Conservation (phyloP, 2,888 invertebrate species). For the Phortica magna region DNA sequence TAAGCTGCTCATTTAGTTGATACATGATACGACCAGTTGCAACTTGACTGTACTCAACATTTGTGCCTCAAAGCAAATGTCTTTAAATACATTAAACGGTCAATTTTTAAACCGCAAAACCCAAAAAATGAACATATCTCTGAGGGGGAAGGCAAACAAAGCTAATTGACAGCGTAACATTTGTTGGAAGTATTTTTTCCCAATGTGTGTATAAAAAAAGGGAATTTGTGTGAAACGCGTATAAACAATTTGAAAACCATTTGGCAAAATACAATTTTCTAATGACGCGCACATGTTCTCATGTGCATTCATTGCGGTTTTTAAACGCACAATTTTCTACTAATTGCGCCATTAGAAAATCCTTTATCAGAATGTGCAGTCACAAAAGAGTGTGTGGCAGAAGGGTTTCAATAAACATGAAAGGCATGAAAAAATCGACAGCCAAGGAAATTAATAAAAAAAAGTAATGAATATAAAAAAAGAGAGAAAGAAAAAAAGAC, state of each 20-base stretch:
- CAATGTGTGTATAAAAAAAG: neutral
- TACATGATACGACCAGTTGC: too few species aligned
- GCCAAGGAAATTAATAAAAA: neutral
- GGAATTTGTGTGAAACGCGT: conserved; percentile 58
- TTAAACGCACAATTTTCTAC: conserved; percentile 53
- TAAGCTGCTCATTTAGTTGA: too few species aligned
- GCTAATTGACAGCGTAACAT: conserved; percentile 33
- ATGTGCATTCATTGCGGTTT: conserved; percentile 68
- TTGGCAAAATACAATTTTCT: conserved; percentile 71
- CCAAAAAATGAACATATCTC: conserved; percentile 58
- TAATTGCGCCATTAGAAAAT: conserved; percentile 60
- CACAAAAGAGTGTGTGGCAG: conserved; percentile 33
- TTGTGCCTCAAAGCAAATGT: conserved; percentile 15
- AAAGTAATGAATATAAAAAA: conserved; percentile 11
- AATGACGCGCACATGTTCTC: conserved; percentile 66
- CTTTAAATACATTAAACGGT: conserved; percentile 39
- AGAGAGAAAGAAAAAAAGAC: conserved; percentile 44
- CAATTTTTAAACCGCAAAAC: conserved; percentile 12
- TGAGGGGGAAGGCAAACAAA: conserved; percentile 57
- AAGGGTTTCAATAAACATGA: conserved; percentile 25
- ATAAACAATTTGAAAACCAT: conserved; percentile 72
- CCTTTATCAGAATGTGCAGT: conserved; percentile 63
- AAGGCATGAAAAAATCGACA: conserved; percentile 20
- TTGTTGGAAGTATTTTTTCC: neutral
- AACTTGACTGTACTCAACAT: neutral